Evolutionary conservation across 2,888 invertebrate species (phyloP), one percentile per base, ranked within the genome.

Genomic region (Ormyrus labotus): DNA sequence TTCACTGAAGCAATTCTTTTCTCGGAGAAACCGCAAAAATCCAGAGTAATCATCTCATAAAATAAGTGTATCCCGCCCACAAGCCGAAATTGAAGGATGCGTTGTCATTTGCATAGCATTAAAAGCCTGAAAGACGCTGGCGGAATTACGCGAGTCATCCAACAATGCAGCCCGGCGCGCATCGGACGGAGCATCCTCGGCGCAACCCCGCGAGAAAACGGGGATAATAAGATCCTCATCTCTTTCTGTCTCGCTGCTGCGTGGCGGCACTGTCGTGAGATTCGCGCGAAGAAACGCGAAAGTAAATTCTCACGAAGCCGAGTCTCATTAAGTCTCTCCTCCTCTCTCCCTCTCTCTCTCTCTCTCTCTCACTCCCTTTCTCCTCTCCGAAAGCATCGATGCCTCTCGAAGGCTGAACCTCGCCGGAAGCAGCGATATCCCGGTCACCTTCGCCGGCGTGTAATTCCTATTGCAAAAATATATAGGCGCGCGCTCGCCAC

Each of bases 391-490:
- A 60, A 71, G 55, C 65, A 82, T 78, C 76, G 69, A 74, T 80
- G 81, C 79, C 69, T 55, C 78, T 47, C 80, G 83, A 83, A 83
- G 82, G 82, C 77, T 81, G 73, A 80, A 55, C 78, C 65, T 81
- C 77, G 81, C 83, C 83, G 83, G 82, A 85, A 85, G 84, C 84
- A 84, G 80, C 84, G 84, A 85, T 85, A 85, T 86, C 83, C 83
- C 79, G 84, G 83, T 85, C 82, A 84, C 84, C 82, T 83, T 83
- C 81, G 74, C 67, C 48, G 55, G 69, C 53, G 48, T 68, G 61
- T 76, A 79, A 79, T 81, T 76, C 79, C 79, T 79, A 78, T 81
- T 69, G 81, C 58, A 78, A 74, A 78, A 77, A 74, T 65, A 68
- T 68, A 73, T 47, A 67, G 70, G 51, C 53, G 60, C 57, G 61